These are phyloP conservation scores for Papilio dardanus DNA, from an alignment of 1,140 invertebrate species.

Conservation along the genomic window DNA sequence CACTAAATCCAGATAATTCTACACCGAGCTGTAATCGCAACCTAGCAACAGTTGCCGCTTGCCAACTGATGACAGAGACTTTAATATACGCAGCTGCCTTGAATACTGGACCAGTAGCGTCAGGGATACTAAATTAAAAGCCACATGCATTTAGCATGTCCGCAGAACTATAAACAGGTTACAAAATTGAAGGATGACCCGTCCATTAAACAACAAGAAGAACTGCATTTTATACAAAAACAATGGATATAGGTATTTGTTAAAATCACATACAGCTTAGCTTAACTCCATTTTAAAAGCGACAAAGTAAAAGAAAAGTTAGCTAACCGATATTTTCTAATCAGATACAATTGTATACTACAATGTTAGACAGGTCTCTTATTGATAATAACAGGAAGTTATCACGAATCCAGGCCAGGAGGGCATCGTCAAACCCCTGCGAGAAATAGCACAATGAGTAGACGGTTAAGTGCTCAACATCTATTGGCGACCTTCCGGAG, in stretches of 20 bases:
- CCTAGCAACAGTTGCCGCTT: neutral
- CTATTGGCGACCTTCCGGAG: conserved; percentile 23
- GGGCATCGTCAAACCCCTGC: conserved; percentile 7
- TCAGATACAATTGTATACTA: neutral
- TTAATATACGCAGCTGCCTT: conserved; percentile 19
- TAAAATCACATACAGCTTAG: too few relatives aligned
- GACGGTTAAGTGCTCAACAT: conserved; percentile 15
- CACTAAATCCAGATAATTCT: conserved; percentile 27
- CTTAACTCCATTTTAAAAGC: too few relatives aligned
- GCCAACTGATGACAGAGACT: conserved; percentile 20
- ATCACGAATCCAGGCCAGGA: neutral
- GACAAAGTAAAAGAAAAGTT: neutral
- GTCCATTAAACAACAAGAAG: too few relatives aligned
- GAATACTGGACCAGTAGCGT: neutral
- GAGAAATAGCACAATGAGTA: conserved; percentile 12
- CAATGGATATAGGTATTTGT: too few relatives aligned
- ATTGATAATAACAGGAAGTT: conserved; percentile 22
- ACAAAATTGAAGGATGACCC: too few relatives aligned
- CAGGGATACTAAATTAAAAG: neutral
- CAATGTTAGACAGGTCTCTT: neutral
- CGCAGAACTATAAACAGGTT: neutral
- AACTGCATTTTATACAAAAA: neutral
- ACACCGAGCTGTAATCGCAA: conserved; percentile 17
- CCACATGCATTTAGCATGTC: neutral
- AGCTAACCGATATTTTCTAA: neutral